phyloP scores from a whole-genome alignment of 2,888 invertebrate genomes.

The Acleris holmiana region DNA sequence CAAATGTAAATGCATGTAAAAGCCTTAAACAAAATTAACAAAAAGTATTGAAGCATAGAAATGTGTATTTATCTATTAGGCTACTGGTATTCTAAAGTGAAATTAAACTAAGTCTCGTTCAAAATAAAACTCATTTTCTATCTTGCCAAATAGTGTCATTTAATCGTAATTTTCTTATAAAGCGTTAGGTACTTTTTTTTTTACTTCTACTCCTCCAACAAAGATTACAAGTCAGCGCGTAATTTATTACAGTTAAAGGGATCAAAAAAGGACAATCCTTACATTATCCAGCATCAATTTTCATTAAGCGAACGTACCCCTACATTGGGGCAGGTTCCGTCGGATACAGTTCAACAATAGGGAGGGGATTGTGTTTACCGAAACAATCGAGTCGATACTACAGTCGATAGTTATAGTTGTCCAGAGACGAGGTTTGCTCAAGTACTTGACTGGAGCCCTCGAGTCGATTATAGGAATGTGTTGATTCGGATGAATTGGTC shows the following conservation, averaged over 20 bases:
- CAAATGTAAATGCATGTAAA: too few relatives aligned
- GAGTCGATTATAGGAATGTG: neutral
- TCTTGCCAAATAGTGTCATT: too few relatives aligned
- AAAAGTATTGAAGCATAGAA: too few relatives aligned
- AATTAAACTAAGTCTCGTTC: too few relatives aligned
- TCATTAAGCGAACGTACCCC: slow-evolving; percentile 23
- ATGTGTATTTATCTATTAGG: too few relatives aligned
- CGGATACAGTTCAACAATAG: slow-evolving; percentile 13
- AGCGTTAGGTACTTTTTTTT: too few relatives aligned
- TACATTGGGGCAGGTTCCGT: slow-evolving; percentile 12
- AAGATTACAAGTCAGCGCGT: neutral
- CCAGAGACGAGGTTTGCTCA: slow-evolving; percentile 1
- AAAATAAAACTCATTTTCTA: too few relatives aligned
- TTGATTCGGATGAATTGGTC: neutral
- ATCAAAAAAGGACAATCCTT: slow-evolving; percentile 17
- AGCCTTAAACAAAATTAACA: too few relatives aligned
- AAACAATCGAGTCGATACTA: slow-evolving; percentile 10
- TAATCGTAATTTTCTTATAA: too few relatives aligned
- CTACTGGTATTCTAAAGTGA: too few relatives aligned
- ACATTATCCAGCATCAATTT: slow-evolving; percentile 32
- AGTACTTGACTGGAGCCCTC: neutral
- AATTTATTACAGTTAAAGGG: slow-evolving; percentile 28
- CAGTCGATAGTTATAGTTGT: neutral
- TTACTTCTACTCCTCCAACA: too few relatives aligned
- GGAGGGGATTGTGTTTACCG: slow-evolving; percentile 5